A percentile compares a stretch with the other conserved stretches of the same genome.
Evolutionary conservation across 2,113 vertebrate genomes (phyloP).

Genomic region (Corydoras sp.): DNA sequence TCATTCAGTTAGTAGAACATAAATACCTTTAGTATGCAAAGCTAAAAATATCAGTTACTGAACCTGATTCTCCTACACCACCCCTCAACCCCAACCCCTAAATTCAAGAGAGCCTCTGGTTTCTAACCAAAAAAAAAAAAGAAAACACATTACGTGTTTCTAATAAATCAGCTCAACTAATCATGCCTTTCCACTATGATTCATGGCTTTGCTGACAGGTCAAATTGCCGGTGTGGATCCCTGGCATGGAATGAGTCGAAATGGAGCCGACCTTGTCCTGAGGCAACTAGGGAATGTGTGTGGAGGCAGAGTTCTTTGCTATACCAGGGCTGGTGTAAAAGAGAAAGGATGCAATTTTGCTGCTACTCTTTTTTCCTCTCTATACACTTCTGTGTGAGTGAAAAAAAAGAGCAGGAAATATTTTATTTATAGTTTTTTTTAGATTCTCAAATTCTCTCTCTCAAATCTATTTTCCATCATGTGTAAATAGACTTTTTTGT

Average conservation of each 20-base stretch:
- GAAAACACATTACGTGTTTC: slow-evolving; percentile 60
- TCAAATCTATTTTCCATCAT: background rate
- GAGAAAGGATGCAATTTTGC: background rate
- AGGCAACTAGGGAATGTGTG: slow-evolving; percentile 31
- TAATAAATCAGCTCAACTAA: slow-evolving; percentile 70
- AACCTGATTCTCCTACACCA: too few species aligned
- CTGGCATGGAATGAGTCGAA: slow-evolving; percentile 66
- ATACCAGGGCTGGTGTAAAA: slow-evolving; percentile 13
- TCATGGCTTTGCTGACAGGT: slow-evolving; percentile 68
- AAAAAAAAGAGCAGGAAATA: slow-evolving; percentile 12
- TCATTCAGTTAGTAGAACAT: background rate
- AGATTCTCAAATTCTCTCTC: background rate
- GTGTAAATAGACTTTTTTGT: background rate
- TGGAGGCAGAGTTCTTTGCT: slow-evolving; percentile 44
- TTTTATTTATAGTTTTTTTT: background rate
- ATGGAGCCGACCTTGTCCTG: slow-evolving; percentile 39
- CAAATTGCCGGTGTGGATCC: slow-evolving; percentile 70
- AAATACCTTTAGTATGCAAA: background rate
- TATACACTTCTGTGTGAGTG: slow-evolving; percentile 22
- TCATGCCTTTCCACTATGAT: slow-evolving; percentile 68
- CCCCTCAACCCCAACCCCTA: too few species aligned
- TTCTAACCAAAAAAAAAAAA: slow-evolving; percentile 60
- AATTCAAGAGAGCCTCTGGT: slow-evolving; percentile 39
- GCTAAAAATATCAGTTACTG: too few species aligned
- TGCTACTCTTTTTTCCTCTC: slow-evolving; percentile 19